Percentiles rank a stretch among this genome's conserved stretches.
These are phyloP conservation scores for Spodoptera picta DNA, from an alignment of 2,888 invertebrate genomes.

Conservation along the genomic window DNA sequence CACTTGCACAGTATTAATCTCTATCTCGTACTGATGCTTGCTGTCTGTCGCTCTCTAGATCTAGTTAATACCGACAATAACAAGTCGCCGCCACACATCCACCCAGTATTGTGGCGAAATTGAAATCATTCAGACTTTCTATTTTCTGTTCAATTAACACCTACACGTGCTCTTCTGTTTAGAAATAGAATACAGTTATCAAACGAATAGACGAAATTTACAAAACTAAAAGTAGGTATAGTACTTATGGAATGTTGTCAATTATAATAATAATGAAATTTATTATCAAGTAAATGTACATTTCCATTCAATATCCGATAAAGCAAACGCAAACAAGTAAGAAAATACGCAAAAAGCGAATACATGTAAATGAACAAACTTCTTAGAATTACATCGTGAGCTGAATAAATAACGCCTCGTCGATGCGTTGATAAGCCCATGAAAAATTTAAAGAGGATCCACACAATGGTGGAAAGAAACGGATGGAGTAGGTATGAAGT, in stretches of 20 bases:
- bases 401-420: conserved; percentile 83
- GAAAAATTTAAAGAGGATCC: conserved; percentile 80
- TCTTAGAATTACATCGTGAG: conserved; percentile 81
- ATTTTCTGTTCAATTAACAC: conserved; percentile 40
- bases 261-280: conserved; percentile 58
- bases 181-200: conserved; percentile 14
- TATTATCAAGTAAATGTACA: conserved; percentile 54
- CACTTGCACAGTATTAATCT: conserved; percentile 85
- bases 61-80: conserved; percentile 73
- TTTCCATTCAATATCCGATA: conserved; percentile 75
- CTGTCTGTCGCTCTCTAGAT: conserved; percentile 64
- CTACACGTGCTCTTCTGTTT: conserved; percentile 6
- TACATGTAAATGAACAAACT: conserved; percentile 84
- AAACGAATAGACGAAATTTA: conserved; percentile 11
- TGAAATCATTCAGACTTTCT: conserved; percentile 35
- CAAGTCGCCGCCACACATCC: conserved; percentile 45
- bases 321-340: conserved; percentile 76
- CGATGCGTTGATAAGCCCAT: conserved; percentile 84
- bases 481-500: conserved; percentile 70
- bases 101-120: conserved; percentile 36
- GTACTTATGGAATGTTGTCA: conserved; percentile 33
- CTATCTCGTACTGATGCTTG: conserved; percentile 74
- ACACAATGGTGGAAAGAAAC: conserved; percentile 73
- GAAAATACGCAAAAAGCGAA: conserved; percentile 76
- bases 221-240: conserved; percentile 16